Percentiles rank a stretch among this genome's conserved stretches.
Conservation (phyloP, 2,888 invertebrate genomes). For the Cephus rjabovi region DNA sequence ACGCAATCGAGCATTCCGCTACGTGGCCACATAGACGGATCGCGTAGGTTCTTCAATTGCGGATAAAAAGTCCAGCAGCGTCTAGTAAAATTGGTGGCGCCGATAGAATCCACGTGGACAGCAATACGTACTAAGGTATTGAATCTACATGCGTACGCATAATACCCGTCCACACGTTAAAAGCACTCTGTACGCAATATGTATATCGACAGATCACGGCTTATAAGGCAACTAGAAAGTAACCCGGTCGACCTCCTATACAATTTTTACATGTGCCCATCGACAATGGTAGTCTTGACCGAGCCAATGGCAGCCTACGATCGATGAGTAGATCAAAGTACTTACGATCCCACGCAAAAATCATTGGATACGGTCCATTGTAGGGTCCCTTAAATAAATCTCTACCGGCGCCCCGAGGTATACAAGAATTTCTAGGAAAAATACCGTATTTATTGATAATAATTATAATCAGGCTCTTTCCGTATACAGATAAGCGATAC, state of each 20-base stretch:
- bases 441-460: background rate
- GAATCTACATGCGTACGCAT: no score
- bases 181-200: conserved; percentile 4
- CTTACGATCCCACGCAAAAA: background rate
- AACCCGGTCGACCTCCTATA: conserved; percentile 36
- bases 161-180: background rate
- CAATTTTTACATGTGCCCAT: conserved; percentile 16
- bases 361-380: background rate
- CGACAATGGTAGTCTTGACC: background rate
- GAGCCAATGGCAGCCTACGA: background rate
- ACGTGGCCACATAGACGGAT: no score
- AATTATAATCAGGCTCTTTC: background rate
- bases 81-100: no score
- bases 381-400: background rate
- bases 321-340: background rate
- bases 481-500: background rate
- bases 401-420: background rate
- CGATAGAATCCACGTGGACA: no score
- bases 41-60: no score
- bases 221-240: conserved; percentile 40
- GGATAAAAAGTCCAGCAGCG: no score
- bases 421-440: background rate
- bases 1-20: background rate
- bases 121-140: no score
- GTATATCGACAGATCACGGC: conserved; percentile 4